Conservation (phyloP, 2,888 invertebrate species). For the Lepidochrysops patricia region DNA sequence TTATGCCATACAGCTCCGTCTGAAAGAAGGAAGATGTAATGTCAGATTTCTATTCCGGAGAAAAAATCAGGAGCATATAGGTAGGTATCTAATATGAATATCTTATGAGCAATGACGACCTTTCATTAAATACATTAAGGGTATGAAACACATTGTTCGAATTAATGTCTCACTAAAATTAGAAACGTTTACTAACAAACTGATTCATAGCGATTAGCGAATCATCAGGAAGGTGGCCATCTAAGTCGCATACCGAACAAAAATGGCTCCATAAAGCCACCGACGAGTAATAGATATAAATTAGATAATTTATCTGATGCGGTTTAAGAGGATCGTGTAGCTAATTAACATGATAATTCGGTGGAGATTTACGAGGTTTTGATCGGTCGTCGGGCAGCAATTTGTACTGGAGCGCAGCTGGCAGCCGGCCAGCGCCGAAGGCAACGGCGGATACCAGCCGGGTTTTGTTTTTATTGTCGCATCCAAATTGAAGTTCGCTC, state of each 20-base stretch:
- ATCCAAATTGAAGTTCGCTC: neutral
- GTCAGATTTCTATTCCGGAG: neutral
- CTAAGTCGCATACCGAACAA: neutral
- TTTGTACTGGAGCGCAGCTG: conserved; percentile 6
- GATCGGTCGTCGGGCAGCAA: conserved; percentile 3
- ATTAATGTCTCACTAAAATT: neutral
- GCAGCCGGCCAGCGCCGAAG: conserved; percentile 12
- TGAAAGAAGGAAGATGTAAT: conserved; percentile 57
- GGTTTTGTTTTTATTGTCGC: conserved; percentile 15
- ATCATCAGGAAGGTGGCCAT: neutral
- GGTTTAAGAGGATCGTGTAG: neutral
- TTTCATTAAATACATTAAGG: neutral
- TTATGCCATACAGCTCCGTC: conserved; percentile 99
- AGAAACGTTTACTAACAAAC: neutral
- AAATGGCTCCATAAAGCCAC: neutral
- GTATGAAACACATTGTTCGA: neutral
- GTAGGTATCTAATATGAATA: too few species aligned
- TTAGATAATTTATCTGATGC: conserved; percentile 1
- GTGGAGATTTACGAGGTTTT: conserved; percentile 5
- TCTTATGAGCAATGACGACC: too few species aligned
- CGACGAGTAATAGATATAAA: neutral
- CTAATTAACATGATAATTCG: neutral
- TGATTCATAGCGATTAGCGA: neutral
- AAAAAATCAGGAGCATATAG: neutral
- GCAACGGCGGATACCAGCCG: conserved; percentile 2